These are phyloP conservation scores for Sylvicola fuscatus DNA, from an alignment of 2,888 invertebrate species.

Conservation along the genomic window DNA sequence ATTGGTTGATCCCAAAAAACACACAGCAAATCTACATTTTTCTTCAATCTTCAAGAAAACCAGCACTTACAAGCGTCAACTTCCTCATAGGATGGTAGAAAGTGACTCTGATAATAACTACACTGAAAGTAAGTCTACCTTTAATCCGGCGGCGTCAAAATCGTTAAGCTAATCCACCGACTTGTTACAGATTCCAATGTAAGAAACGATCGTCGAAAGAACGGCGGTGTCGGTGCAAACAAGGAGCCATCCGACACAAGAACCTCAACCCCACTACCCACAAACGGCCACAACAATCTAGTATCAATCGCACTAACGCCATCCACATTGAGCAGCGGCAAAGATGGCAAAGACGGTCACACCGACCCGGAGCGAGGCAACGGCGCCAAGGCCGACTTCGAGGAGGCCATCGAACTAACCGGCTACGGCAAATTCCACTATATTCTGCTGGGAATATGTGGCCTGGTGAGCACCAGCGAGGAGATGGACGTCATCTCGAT, in stretches of 20 bases:
- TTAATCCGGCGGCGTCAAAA: slow-evolving; percentile 7
- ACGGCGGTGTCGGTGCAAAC: slow-evolving; percentile 62
- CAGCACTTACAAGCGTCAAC: no score
- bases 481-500: slow-evolving; percentile 92
- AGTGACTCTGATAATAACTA: slow-evolving; percentile 62
- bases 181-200: slow-evolving; percentile 58
- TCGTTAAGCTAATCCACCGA: slow-evolving; percentile 5
- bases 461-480: slow-evolving; percentile 85
- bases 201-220: slow-evolving; percentile 60
- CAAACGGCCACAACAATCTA: slow-evolving; percentile 1
- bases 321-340: slow-evolving; percentile 17
- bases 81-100: slow-evolving; percentile 69
- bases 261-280: slow-evolving; percentile 26
- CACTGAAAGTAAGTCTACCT: slow-evolving; percentile 42
- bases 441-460: slow-evolving; percentile 73
- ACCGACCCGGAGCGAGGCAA: slow-evolving; percentile 42
- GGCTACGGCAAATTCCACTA: slow-evolving; percentile 60
- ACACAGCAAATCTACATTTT: no score
- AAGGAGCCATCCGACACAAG: slow-evolving; percentile 27
- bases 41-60: no score
- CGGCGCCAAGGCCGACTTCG: slow-evolving; percentile 58
- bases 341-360: slow-evolving; percentile 18
- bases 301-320: slow-evolving; percentile 14
- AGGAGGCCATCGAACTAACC: slow-evolving; percentile 69
- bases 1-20: no score